Evolutionary conservation across 2,113 vertebrate genomes (phyloP), one percentile per base, ranked within the genome.

Genomic region (Nesogale talazaci): DNA sequence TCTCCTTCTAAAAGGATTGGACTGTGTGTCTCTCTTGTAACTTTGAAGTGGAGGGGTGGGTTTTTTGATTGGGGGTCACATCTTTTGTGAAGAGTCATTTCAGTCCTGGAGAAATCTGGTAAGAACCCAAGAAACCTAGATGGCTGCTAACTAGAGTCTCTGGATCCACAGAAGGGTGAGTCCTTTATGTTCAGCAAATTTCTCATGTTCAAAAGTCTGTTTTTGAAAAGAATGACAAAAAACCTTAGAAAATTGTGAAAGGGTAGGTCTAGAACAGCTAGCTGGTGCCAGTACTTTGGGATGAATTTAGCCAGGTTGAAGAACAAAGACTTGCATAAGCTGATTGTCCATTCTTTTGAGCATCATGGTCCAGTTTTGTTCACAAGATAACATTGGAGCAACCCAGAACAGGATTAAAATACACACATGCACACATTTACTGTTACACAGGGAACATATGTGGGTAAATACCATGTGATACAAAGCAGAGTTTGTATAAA

Each of bases 191-290:
- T 61, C 36, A 52, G 27, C 8, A 52, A 46, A 91, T 11, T 36
- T 4, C 81, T 92, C 9, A 10, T 80, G 93, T 56, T 25, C 23
- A 78, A 82, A 90, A 69, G 56, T 76, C 40, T 78, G 19, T 23
- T 84, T 72, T 96, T 70, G 25, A 72, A 70, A 46, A 65, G 89
- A 81, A 85, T 36, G 69, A 86, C 40, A 72, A 70, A 70, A 42
- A 36, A 90, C 90, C 57, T 31, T 36, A 80, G 91, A n/a, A 91
- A 89, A 79, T 78, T 89, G 57, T 69, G 69, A 94, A 93, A 76
- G 17, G 25, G 27, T 52, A 92, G 84, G 29, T 46, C 34, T 34
- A 74, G 57, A 86, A 84, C 34, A 93, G 86, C 38, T 31, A 61
- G n/a, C 40, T 63, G 67, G 88, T 59, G 75, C 20, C 85, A 86